Evolutionary conservation across 1,140 invertebrate genomes (phyloP), one percentile per base, ranked within the genome.

Genomic region (Diuraphis noxia): DNA sequence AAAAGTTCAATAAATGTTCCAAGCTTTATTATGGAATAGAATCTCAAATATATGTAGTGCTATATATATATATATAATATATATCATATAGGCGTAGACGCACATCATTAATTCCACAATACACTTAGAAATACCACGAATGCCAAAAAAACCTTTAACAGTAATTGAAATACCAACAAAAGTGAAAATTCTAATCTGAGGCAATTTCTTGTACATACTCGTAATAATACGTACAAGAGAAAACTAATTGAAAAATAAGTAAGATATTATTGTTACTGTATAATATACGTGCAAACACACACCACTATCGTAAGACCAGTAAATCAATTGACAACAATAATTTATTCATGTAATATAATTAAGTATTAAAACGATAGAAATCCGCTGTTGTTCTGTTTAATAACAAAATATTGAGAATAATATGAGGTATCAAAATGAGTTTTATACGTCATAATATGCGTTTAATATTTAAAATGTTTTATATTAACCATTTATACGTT

Each of bases 141-240:
- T 91, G 25, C 89, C 89, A 13, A 46, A 91, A 91, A 81, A 91
- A 90, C 21, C 23, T 79, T 91, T 41, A 38, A n/a, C 77, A 17
- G 25, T 91, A 79, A 82, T 52, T 79, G n/a, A 36, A 82, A 79
- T 49, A 52, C 43, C 72, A 23, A 41, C 8, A 23, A 46, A 79
- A 72, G 34, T 25, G 72, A 49, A 91, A 81, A 90, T 49, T 90
- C n/a, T 81, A 90, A 81, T 90, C 81, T 81, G 6, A 49, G 43
- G 43, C 63, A 79, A 89, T 89, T 72, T 2, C 43, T 86, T 34
- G 85, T 49, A 86, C 25, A 86, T 34, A n/a, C n/a, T n/a, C n/a
- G n/a, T n/a, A n/a, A n/a, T n/a, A 5, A 21, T 23, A 49, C 4
- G 5, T 30, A 56, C 52, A 7, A 56, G 13, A 56, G 2, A 1